Evolutionary conservation across 1,140 invertebrate genomes (phyloP).

Genomic region (Rhyacophila brunnea): DNA sequence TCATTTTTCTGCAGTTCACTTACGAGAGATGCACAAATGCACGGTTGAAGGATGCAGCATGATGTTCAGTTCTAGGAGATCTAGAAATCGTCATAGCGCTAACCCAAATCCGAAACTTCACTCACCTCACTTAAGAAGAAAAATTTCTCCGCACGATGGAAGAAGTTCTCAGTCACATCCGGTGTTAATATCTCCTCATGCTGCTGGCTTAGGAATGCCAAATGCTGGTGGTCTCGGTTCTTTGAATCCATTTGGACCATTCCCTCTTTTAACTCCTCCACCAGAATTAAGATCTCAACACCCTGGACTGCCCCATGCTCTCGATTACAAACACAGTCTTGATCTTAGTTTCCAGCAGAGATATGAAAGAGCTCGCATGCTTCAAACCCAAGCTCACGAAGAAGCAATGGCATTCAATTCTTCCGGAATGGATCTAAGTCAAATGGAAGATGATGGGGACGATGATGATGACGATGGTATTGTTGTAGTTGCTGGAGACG

Average conservation of each 20-base stretch:
- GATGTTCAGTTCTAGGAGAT: constrained; percentile 97
- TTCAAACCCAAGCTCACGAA: constrained; percentile 44
- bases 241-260: constrained; percentile 71
- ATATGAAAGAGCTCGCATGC: constrained; percentile 48
- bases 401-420: constrained; percentile 37
- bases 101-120: constrained; percentile 99
- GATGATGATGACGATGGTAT: constrained; percentile 64
- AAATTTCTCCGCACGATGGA: constrained; percentile 91
- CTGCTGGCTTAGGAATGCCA: constrained; percentile 53
- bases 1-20: constrained; percentile 97
- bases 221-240: constrained; percentile 63
- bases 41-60: constrained; percentile 98
- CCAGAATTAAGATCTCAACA: constrained; percentile 66
- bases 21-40: constrained; percentile 99
- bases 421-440: constrained; percentile 32
- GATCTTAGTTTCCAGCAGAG: constrained; percentile 54
- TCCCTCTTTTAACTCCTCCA: constrained; percentile 71
- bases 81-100: constrained; percentile 93
- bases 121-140: constrained; percentile 86
- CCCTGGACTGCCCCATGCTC: constrained; percentile 43
- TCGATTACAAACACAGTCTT: constrained; percentile 69
- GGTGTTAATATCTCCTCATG: constrained; percentile 70
- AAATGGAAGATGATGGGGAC: constrained; percentile 44
- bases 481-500: constrained; percentile 61
- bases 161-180: constrained; percentile 83